Evolutionary conservation across 2,797 vertebrate genomes (phyloP).

Genomic region (Alectoris magna): DNA sequence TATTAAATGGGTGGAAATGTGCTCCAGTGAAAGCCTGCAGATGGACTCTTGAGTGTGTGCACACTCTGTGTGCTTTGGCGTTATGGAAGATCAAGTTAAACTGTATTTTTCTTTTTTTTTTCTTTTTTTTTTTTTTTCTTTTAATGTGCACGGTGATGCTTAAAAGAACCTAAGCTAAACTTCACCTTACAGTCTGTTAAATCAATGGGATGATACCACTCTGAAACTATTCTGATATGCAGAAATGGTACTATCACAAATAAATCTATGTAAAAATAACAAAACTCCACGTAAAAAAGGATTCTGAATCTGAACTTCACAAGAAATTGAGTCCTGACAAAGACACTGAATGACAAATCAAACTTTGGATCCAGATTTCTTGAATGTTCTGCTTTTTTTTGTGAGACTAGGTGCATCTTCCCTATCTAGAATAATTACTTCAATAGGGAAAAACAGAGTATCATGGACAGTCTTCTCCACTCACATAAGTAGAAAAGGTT

Average conservation of each 20-base stretch:
- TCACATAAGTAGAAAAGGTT: background rate
- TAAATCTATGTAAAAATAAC: background rate
- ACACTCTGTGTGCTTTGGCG: fast-evolving
- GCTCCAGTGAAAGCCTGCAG: background rate
- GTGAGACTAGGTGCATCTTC: too few species aligned
- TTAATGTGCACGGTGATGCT: background rate
- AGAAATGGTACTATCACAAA: background rate
- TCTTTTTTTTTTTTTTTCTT: too few species aligned
- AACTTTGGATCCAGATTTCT: background rate
- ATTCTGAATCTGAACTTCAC: background rate
- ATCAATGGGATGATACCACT: background rate
- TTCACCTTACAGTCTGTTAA: background rate
- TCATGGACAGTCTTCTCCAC: background rate
- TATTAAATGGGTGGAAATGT: background rate
- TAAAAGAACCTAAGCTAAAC: background rate
- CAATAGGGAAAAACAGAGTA: background rate
- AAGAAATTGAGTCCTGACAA: background rate
- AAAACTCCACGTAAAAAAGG: background rate
- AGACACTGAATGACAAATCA: background rate
- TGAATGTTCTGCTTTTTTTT: background rate
- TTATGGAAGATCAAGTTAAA: background rate
- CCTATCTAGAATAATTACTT: background rate
- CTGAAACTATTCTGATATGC: background rate
- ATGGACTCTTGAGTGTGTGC: background rate
- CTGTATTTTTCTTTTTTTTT: too few species aligned